Evolutionary conservation across 2,113 vertebrate species (phyloP).

Genomic region (Gallinago undulata): DNA sequence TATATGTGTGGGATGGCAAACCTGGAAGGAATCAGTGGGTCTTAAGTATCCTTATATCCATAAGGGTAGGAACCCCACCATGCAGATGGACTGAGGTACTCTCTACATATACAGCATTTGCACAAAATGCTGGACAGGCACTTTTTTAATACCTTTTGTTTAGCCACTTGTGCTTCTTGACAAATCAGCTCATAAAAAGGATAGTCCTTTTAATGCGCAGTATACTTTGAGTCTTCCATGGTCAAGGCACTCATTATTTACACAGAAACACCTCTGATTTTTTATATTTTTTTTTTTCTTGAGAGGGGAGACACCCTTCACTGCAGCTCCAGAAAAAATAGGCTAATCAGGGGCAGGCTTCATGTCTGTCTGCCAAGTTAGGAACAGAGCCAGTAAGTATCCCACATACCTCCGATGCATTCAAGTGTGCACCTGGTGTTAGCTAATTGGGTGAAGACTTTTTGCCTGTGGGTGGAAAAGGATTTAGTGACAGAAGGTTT

Average conservation of each 20-base stretch:
- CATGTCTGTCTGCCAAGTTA: slow-evolving; percentile 39
- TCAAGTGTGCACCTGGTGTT: slow-evolving; percentile 75
- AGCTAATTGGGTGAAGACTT: slow-evolving; percentile 75
- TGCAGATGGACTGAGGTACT: neutral
- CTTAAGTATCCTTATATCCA: neutral
- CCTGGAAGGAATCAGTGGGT: neutral
- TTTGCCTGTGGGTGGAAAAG: slow-evolving; percentile 71
- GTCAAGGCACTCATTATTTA: neutral
- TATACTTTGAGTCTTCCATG: neutral
- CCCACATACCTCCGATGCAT: slow-evolving; percentile 65
- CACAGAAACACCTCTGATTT: neutral
- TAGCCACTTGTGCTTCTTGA: neutral
- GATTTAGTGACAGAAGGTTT: slow-evolving; percentile 73
- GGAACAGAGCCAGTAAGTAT: slow-evolving; percentile 34
- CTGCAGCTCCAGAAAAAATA: slow-evolving; percentile 44
- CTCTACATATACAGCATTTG: neutral
- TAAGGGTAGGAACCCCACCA: accelerated
- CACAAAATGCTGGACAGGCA: neutral
- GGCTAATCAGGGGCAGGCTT: slow-evolving; percentile 63
- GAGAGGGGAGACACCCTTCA: neutral
- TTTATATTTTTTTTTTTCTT: neutral
- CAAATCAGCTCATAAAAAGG: neutral
- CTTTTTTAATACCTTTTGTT: neutral
- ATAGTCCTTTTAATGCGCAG: neutral
- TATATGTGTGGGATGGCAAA: neutral